Base-by-base conservation (phyloP, 2,113 vertebrate species). In the Aramus guarauna region DNA sequence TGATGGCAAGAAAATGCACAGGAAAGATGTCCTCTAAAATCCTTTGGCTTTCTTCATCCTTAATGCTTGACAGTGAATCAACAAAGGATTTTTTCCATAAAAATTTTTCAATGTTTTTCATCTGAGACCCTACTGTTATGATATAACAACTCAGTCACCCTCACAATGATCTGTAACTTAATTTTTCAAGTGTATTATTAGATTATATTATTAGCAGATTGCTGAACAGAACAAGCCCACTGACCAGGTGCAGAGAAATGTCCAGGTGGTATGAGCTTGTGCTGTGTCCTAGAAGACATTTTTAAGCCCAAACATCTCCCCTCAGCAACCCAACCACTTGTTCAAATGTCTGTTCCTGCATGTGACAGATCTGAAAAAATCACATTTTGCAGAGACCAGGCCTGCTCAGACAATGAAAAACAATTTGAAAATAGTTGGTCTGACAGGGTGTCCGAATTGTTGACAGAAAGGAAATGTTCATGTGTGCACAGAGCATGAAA, bases 391-490 rank as follows among this genome's bases (percentile, higher is more conserved):
- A 34, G 62, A 74, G 79, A 82, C 41, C 30, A 91, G 77, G 72
- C 34, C 55, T 92, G 13, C 47, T 78, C 18, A 87, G 92, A 76
- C 55, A 80, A 11, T 78, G 91, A 93, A 67, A 86, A 96, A 75
- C 66, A 80, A 39, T 84, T 92, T 89, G 69, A 91, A 96, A 97
- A 97, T 73, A 96, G 39, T 59, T 69, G 32, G 4, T 85, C 86
- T 76, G 81, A 56, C 47, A 0, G 1, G 32, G 71, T 88, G 88
- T 95, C 43, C 1, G 4, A 83, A 74, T 5, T 92, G 81, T 83
- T 96, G 94, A 90, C 94, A 96, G 94, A 85, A 81, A 92, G 82
- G 27, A 94, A 91, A 96, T 60, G 41, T 88, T 88, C 52, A 39
- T 88, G 58, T 67, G 56, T 93, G 72, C 84, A 88, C 63, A 0